Evolutionary conservation across 2,888 invertebrate genomes (phyloP).

Genomic region (Hemicrepidius hirtus): DNA sequence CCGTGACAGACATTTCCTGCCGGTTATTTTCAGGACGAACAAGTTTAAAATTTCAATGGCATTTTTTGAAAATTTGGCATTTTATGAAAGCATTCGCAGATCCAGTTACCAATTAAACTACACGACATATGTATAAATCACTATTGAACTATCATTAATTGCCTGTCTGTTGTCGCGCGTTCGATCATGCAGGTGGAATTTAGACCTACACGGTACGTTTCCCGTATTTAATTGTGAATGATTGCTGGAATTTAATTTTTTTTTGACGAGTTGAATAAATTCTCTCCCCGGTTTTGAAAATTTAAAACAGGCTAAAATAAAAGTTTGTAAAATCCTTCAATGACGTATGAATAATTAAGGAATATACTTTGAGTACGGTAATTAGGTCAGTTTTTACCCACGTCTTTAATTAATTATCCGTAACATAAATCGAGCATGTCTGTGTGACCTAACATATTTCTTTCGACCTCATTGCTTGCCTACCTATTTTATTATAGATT

Average conservation of each 20-base stretch:
- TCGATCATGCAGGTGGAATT: conserved; percentile 22
- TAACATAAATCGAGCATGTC: not conserved
- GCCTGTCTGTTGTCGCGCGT: conserved; percentile 14
- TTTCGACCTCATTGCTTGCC: conserved; percentile 23
- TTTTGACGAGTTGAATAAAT: too few relatives aligned
- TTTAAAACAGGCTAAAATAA: too few relatives aligned
- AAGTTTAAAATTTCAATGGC: not conserved
- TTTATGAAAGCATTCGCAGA: not conserved
- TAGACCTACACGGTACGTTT: conserved; percentile 11
- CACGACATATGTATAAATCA: conserved; percentile 6
- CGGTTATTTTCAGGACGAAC: not conserved
- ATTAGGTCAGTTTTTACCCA: conserved; percentile 15
- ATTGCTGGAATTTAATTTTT: conserved; percentile 15
- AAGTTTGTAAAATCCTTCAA: not conserved
- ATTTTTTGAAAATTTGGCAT: not conserved
- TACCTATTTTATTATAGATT: not conserved
- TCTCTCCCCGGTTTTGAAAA: too few relatives aligned
- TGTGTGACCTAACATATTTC: conserved; percentile 4
- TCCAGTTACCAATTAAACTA: conserved; percentile 13
- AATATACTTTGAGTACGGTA: not conserved
- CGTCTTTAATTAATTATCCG: not conserved
- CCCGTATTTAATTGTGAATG: conserved; percentile 3
- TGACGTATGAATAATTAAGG: not conserved
- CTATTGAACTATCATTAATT: conserved; percentile 22
- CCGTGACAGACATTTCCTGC: conserved; percentile 14